A percentile compares a stretch with the other conserved stretches of the same genome.
These are phyloP conservation scores for Lycodopsis pacificus DNA, from an alignment of 2,797 vertebrate genomes.

Conservation along the genomic window DNA sequence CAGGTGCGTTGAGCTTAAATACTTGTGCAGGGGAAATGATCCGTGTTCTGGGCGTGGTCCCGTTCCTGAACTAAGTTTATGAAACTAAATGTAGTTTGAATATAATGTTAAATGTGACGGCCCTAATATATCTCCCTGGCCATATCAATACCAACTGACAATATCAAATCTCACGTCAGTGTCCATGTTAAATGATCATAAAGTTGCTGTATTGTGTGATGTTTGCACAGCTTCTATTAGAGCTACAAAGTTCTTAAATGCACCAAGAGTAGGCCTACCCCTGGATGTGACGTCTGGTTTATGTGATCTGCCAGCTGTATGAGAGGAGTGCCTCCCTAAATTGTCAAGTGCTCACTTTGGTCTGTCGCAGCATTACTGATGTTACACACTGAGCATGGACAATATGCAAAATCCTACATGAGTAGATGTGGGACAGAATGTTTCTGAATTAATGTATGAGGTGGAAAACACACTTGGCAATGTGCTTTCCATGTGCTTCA, in stretches of 20 bases:
- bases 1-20: too few relatives aligned
- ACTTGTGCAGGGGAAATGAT: too few relatives aligned
- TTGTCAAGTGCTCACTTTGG: slow-evolving; percentile 9
- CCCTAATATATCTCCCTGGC: background rate
- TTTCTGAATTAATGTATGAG: slow-evolving; percentile 39
- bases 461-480: slow-evolving; percentile 17
- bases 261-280: too few relatives aligned
- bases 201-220: background rate
- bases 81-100: background rate
- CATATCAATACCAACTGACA: background rate
- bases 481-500: slow-evolving; percentile 11
- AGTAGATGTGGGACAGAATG: slow-evolving; percentile 1
- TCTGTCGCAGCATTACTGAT: slow-evolving; percentile 3
- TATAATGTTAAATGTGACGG: background rate
- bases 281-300: background rate
- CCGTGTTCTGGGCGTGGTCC: too few relatives aligned
- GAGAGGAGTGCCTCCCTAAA: background rate
- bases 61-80: too few relatives aligned
- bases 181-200: too few relatives aligned
- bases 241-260: background rate
- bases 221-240: slow-evolving; percentile 2
- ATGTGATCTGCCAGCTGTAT: background rate
- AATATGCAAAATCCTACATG: slow-evolving; percentile 14
- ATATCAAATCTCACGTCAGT: background rate
- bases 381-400: slow-evolving; percentile 10